These are phyloP conservation scores for Sebastes steindachneri DNA, from an alignment of 2,797 vertebrate species.

Conservation along the genomic window DNA sequence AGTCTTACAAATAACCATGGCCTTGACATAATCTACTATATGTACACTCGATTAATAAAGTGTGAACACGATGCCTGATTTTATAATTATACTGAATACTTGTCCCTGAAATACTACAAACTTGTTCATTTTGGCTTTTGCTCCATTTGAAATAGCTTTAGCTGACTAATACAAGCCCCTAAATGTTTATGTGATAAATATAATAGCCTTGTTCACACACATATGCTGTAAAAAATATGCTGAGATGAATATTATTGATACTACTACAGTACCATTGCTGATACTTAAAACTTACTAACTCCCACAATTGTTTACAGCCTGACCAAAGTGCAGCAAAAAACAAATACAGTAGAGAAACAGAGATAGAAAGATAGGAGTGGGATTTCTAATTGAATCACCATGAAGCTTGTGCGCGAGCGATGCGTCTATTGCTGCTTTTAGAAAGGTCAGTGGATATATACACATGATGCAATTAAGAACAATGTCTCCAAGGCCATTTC, in stretches of 20 bases:
- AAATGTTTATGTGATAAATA: conserved; percentile 2
- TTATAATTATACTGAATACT: not conserved
- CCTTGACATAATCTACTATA: not conserved
- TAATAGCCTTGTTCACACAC: not conserved
- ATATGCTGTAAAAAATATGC: not conserved
- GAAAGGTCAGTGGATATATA: conserved; percentile 31
- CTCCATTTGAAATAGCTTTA: not conserved
- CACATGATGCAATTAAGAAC: conserved; percentile 14
- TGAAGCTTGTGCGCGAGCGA: not conserved
- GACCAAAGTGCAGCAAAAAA: not conserved
- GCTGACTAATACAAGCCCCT: not conserved
- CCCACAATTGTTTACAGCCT: not conserved
- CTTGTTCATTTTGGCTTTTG: not conserved
- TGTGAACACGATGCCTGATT: not conserved
- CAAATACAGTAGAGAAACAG: not conserved
- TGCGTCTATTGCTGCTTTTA: not conserved
- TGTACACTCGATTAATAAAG: not conserved
- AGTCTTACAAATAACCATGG: not conserved
- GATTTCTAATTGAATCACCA: conserved; percentile 6
- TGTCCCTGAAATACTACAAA: not conserved
- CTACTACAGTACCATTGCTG: not conserved
- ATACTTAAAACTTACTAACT: not conserved
- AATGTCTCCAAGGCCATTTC: conserved; percentile 19
- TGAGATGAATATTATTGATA: not conserved
- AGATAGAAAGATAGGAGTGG: not conserved